Percentiles rank a stretch among this genome's conserved stretches.
Conservation (phyloP, 2,113 vertebrate species). For the Microcebus murinus region DNA sequence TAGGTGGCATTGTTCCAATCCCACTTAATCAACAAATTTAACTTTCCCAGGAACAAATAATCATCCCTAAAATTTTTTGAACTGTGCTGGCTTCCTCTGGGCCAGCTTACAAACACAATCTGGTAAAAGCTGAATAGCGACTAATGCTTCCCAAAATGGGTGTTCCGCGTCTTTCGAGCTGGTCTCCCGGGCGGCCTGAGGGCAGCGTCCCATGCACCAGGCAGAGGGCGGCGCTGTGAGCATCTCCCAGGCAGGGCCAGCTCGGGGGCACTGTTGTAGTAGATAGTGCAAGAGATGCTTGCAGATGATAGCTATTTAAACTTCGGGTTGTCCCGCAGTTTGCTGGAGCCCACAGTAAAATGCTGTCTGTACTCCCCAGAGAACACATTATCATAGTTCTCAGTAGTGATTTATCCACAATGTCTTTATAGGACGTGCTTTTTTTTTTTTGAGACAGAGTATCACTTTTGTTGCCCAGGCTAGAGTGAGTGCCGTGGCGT, state of each 20-base stretch:
- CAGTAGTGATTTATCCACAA: background rate
- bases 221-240: background rate
- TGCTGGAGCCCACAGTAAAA: background rate
- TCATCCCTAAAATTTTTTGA: slow-evolving; percentile 7
- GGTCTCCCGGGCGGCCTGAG: background rate
- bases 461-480: no score
- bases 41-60: slow-evolving; percentile 50
- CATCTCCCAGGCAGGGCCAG: background rate
- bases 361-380: background rate
- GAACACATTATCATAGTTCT: background rate
- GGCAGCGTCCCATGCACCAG: background rate
- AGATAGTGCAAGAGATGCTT: background rate
- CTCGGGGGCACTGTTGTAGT: background rate
- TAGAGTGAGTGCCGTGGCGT: no score
- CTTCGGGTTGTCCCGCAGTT: background rate
- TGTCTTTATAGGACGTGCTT: background rate
- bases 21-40: slow-evolving; percentile 34
- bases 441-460: background rate
- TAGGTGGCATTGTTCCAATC: slow-evolving; percentile 35
- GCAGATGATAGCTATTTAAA: slow-evolving; percentile 8
- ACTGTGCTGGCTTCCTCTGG: background rate
- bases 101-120: background rate
- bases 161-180: background rate
- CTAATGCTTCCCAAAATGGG: slow-evolving; percentile 35
- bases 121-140: background rate